These are phyloP conservation scores for Echiichthys vipera DNA, from an alignment of 2,797 vertebrate species.

Conservation along the genomic window DNA sequence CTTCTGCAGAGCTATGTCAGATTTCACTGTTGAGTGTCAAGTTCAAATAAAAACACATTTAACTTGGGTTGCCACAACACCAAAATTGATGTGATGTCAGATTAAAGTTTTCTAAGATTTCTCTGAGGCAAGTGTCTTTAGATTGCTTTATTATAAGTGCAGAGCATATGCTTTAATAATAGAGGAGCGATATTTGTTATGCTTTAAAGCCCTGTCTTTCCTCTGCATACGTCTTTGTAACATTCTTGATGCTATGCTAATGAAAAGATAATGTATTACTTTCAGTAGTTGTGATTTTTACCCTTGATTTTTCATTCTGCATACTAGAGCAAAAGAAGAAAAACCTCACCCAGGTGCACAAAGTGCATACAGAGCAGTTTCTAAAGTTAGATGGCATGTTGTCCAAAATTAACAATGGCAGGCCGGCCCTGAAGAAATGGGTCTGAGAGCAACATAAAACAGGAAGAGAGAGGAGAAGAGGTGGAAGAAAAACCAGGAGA, in stretches of 20 bases:
- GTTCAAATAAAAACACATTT: background rate
- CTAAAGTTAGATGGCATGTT: conserved; percentile 68
- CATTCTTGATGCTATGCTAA: conserved; percentile 25
- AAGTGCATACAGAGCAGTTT: conserved; percentile 70
- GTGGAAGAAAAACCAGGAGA: background rate
- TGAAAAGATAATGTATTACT: conserved; percentile 33
- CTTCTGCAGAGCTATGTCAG: background rate
- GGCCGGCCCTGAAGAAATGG: conserved; percentile 51
- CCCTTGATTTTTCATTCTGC: conserved; percentile 19
- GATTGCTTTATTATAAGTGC: background rate
- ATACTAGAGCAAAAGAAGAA: conserved; percentile 13
- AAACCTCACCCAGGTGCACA: conserved; percentile 39
- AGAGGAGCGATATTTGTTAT: conserved; percentile 31
- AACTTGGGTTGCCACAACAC: background rate
- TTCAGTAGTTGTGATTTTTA: conserved; percentile 11
- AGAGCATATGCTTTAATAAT: conserved; percentile 39
- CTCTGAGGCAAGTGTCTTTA: background rate
- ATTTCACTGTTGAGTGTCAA: too few species aligned
- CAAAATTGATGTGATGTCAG: background rate
- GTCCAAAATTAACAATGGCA: conserved; percentile 73
- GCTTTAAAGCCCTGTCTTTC: conserved; percentile 48
- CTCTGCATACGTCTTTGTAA: conserved; percentile 28
- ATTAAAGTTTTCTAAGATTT: conserved; percentile 16
- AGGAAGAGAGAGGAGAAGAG: conserved; percentile 12
- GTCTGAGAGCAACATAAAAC: conserved; percentile 66